Evolutionary conservation across 2,888 invertebrate species (phyloP).

Genomic region (Schizotus pectinicornis): DNA sequence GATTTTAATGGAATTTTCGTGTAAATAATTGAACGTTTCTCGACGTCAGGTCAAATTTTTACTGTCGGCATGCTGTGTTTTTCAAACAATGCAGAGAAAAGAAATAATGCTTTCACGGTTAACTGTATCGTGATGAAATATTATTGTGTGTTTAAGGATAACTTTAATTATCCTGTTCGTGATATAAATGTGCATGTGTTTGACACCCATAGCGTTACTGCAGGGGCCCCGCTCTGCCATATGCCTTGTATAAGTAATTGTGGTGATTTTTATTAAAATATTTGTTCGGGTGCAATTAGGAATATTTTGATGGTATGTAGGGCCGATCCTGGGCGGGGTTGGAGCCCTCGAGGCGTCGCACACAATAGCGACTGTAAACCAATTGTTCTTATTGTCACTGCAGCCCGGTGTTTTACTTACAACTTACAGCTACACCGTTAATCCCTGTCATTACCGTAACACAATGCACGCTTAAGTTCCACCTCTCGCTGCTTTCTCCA

Average conservation of each 20-base stretch:
- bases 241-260: conserved; percentile 49
- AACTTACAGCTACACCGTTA: conserved; percentile 42
- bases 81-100: conserved; percentile 25
- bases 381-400: conserved; percentile 53
- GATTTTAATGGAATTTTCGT: conserved; percentile 31
- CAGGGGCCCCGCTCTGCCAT: conserved; percentile 46
- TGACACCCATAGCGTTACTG: conserved; percentile 52
- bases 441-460: conserved; percentile 46
- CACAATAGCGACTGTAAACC: conserved; percentile 51
- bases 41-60: conserved; percentile 7
- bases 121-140: conserved; percentile 34
- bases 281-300: conserved; percentile 52
- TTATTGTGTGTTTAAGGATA: conserved; percentile 31
- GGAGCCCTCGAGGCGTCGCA: conserved; percentile 43
- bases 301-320: conserved; percentile 45
- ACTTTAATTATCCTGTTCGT: conserved; percentile 37
- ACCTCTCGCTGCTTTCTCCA: conserved; percentile 34
- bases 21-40: conserved; percentile 33
- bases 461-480: conserved; percentile 40
- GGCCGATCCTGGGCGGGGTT: conserved; percentile 23
- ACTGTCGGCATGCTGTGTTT: conserved; percentile 19
- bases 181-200: conserved; percentile 40
- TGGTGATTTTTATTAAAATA: conserved; percentile 49
- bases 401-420: conserved; percentile 41
- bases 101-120: conserved; percentile 10